Percentiles rank a stretch among this genome's conserved stretches.
Conservation (phyloP, 2,113 vertebrate species). For the Elachura formosa region DNA sequence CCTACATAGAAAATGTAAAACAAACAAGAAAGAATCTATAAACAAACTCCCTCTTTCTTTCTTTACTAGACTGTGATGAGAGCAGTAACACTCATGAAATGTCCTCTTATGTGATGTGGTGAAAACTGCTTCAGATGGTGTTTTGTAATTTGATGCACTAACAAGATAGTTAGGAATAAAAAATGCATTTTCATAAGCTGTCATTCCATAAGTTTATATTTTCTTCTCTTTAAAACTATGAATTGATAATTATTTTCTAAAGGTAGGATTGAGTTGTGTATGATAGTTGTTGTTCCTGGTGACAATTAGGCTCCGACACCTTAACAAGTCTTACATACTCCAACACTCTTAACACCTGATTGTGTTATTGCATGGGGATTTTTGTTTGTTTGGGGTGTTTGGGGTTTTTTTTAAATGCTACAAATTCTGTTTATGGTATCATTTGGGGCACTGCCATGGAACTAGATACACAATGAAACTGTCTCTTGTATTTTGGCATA, state of each 20-base stretch:
- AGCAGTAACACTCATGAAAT: conserved; percentile 50
- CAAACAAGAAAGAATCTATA: conserved; percentile 63
- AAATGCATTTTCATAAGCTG: conserved; percentile 39
- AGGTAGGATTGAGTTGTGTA: neutral
- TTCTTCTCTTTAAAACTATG: neutral
- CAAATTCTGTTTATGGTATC: neutral
- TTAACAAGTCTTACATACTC: neutral
- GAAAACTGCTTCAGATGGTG: conserved; percentile 49
- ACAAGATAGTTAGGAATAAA: conserved; percentile 60
- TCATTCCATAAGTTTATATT: conserved; percentile 22
- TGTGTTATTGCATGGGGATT: fast-evolving
- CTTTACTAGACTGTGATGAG: conserved; percentile 33
- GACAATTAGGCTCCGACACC: neutral
- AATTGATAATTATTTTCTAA: neutral
- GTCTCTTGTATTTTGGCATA: neutral
- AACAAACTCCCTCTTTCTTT: conserved; percentile 55
- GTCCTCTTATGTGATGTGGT: conserved; percentile 36
- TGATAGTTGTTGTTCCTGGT: neutral
- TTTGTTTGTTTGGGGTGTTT: neutral
- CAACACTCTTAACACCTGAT: neutral
- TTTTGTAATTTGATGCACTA: conserved; percentile 54
- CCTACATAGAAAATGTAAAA: conserved; percentile 56
- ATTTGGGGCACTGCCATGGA: neutral
- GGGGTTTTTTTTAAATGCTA: neutral
- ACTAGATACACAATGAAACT: neutral